Evolutionary conservation across 2,797 vertebrate genomes (phyloP).

Genomic region (Buceros bicornis): DNA sequence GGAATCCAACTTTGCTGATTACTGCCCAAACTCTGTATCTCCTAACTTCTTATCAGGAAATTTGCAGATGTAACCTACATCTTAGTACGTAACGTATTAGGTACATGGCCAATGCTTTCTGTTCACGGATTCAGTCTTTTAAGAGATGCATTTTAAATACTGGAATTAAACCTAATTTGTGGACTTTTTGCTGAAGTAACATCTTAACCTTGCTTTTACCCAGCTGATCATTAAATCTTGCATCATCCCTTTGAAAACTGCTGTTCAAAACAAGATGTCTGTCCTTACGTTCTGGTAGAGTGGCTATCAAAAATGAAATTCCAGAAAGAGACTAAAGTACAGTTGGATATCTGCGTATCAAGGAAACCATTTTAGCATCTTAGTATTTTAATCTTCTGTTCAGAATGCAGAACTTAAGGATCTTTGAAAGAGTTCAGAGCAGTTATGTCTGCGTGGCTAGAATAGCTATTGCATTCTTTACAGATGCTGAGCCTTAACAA

Average conservation of each 20-base stretch:
- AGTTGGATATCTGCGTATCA: neutral
- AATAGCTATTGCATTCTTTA: neutral
- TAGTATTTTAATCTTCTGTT: neutral
- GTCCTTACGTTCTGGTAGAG: neutral
- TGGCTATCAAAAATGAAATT: neutral
- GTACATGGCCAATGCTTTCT: neutral
- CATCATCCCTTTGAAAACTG: neutral
- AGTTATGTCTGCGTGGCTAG: neutral
- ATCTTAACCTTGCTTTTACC: neutral
- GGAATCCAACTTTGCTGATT: neutral
- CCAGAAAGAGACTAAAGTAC: neutral
- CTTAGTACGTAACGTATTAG: neutral
- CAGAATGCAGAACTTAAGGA: neutral
- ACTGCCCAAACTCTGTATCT: neutral
- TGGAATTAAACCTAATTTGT: neutral
- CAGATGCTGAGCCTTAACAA: neutral
- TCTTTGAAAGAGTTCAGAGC: neutral
- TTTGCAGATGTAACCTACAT: neutral
- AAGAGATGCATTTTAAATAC: neutral
- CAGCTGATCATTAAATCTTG: neutral
- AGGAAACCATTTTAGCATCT: neutral
- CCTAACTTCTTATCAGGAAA: neutral
- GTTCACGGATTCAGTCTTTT: neutral
- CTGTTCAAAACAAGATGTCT: neutral
- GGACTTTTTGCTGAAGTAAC: neutral